Percentiles rank a stretch among this genome's conserved stretches.
These are phyloP conservation scores for Choristoneura fumiferana DNA, from an alignment of 1,140 invertebrate genomes.

Conservation along the genomic window DNA sequence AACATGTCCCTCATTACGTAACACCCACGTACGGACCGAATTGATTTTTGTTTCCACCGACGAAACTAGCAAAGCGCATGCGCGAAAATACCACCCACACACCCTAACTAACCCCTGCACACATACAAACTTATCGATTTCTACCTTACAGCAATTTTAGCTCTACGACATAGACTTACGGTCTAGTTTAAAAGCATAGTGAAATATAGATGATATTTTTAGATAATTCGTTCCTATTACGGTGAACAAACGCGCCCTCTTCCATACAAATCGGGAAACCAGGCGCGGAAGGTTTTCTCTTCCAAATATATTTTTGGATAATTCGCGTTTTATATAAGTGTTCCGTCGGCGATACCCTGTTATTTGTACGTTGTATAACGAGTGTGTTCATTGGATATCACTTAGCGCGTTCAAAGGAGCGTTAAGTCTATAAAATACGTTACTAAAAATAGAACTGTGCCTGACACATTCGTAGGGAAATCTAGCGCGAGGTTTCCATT, in stretches of 20 bases:
- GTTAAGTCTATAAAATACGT: slow-evolving; percentile 30
- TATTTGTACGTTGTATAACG: slow-evolving; percentile 27
- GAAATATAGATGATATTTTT: slow-evolving; percentile 64
- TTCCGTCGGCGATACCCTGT: slow-evolving; percentile 25
- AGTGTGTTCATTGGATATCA: slow-evolving; percentile 29
- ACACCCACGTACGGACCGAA: slow-evolving; percentile 65
- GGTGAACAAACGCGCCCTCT: slow-evolving; percentile 69
- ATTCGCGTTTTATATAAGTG: slow-evolving; percentile 43
- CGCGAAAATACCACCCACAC: slow-evolving; percentile 50
- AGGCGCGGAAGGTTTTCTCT: slow-evolving; percentile 59
- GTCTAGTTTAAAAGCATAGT: slow-evolving; percentile 25
- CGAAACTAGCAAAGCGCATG: slow-evolving; percentile 52
- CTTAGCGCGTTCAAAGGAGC: slow-evolving; percentile 24
- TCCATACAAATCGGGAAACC: slow-evolving; percentile 68
- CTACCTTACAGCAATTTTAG: slow-evolving; percentile 15
- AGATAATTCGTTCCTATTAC: slow-evolving; percentile 68
- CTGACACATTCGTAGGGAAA: slow-evolving; percentile 55
- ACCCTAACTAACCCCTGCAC: slow-evolving; percentile 28
- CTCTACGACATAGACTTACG: slow-evolving; percentile 13
- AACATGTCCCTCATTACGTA: slow-evolving; percentile 66
- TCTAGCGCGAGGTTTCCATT: slow-evolving; percentile 62
- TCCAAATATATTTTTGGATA: slow-evolving; percentile 59
- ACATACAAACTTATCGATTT: slow-evolving; percentile 34
- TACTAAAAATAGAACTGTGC: slow-evolving; percentile 63
- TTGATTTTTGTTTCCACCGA: slow-evolving; percentile 67